Percentiles rank a stretch among this genome's conserved stretches.
phyloP scores from a whole-genome alignment of 2,113 vertebrate species.

The Raja brachyura region DNA sequence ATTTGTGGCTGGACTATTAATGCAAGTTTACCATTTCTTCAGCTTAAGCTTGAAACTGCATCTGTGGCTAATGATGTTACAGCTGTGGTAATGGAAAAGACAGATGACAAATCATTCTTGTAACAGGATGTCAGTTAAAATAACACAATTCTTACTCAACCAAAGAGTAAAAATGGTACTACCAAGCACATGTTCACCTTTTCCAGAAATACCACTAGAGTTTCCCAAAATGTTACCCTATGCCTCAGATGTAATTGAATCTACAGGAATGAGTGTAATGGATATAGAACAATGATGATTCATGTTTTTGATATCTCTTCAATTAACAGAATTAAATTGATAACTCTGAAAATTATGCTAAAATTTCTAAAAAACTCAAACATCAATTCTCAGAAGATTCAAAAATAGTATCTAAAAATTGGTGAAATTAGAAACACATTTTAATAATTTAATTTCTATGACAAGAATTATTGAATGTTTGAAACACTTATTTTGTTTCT shows the following conservation, averaged over 20 bases:
- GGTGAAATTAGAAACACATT: background rate
- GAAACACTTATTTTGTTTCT: background rate
- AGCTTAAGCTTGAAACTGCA: background rate
- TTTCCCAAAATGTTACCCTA: background rate
- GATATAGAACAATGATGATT: background rate
- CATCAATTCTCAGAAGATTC: background rate
- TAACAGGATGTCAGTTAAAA: conserved; percentile 25
- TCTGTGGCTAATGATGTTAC: background rate
- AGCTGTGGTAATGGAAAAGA: conserved; percentile 13
- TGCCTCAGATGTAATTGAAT: background rate
- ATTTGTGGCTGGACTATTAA: background rate
- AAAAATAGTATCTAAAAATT: background rate
- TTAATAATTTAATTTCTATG: too few species aligned
- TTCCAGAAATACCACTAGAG: background rate
- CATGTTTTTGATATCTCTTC: conserved; percentile 1
- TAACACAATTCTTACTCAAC: conserved; percentile 15
- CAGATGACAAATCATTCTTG: background rate
- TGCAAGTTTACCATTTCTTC: background rate
- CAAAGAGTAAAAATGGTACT: background rate
- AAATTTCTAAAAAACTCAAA: background rate
- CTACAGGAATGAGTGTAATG: background rate
- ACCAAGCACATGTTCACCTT: background rate
- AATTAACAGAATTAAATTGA: background rate
- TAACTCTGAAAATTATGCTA: background rate
- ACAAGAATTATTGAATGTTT: too few species aligned